Base-by-base conservation (phyloP, 2,797 vertebrate species). In the Jordanella pulchra region DNA sequence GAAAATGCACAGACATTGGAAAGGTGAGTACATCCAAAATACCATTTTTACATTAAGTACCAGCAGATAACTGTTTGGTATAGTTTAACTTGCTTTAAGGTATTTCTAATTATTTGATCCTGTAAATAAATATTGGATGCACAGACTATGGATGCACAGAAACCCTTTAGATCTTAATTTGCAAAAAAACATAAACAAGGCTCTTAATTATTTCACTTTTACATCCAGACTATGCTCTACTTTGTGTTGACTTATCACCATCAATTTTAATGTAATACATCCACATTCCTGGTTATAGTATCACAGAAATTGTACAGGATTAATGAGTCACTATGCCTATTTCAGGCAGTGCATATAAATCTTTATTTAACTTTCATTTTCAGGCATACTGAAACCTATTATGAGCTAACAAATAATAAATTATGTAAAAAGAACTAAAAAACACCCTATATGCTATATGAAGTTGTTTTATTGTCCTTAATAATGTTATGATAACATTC, bases 401-500 rank as follows among this genome's bases (percentile, higher is more conserved):
- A 58, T 2, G 30, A 58, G n/a, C 55, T 32, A 32, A 58, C 18
- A 21, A 53, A 53, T 53, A 11, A 25, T 4, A 23, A 1, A 53
- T 25, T 25, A 12, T 11, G 25, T 51, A 10, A 25, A 25, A 25
- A 50, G 27, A 65, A 27, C 32, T 28, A 10, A 5, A 67, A 55
- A 10, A 3, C 14, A 55, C 75, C 60, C 28, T 56, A 56, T 17
- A 32, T 75, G 32, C 30, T 60, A 1, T 60, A 1, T 21, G 35
- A 61, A 78, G 28, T 48, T 32, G 27, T 66, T 47, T 72, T 72
- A n/a, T 67, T 42, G 56, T 74, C 30, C 67, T 60, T 66, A 47
- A 27, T 78, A 71, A 45, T 35, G 70, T 68, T 64, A 55, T 5
- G 64, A 28, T 78, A n/a, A 25, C 47, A 27, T 72, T 65, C 64